phyloP scores from a whole-genome alignment of 2,888 invertebrate genomes.

The Himalopsyche kuldschensis region DNA sequence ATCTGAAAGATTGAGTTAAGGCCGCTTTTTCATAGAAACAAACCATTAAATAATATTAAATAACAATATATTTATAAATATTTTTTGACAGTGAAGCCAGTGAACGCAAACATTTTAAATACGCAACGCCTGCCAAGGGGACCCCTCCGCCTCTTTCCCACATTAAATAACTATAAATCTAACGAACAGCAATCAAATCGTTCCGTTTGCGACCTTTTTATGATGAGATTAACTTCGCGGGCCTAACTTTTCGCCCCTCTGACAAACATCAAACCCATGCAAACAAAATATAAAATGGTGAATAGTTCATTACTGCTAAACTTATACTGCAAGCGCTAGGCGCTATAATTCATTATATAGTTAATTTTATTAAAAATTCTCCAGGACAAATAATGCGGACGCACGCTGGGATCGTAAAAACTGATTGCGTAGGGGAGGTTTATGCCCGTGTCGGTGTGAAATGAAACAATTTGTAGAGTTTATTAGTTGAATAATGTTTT shows the following conservation, averaged over 20 bases:
- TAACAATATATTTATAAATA: too few relatives aligned
- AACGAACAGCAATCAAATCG: slow-evolving; percentile 18
- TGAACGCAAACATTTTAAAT: neutral
- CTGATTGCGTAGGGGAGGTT: slow-evolving; percentile 6
- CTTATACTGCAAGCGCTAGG: neutral
- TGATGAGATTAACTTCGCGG: slow-evolving; percentile 23
- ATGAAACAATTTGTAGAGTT: neutral
- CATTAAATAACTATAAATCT: slow-evolving; percentile 32
- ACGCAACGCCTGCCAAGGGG: neutral
- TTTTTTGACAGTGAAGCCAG: too few relatives aligned
- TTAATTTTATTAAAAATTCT: slow-evolving; percentile 34
- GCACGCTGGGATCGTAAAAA: slow-evolving; percentile 17
- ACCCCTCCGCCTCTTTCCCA: slow-evolving; percentile 17
- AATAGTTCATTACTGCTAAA: slow-evolving; percentile 29
- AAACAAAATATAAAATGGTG: neutral
- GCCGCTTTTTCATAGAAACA: too few relatives aligned
- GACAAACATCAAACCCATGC: slow-evolving; percentile 13
- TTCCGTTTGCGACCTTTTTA: slow-evolving; percentile 7
- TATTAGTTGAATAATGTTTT: too few relatives aligned
- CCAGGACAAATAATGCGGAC: slow-evolving; percentile 1
- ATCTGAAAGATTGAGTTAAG: too few relatives aligned
- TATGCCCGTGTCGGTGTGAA: neutral
- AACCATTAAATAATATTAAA: too few relatives aligned
- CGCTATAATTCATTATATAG: slow-evolving; percentile 27
- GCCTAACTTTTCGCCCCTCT: slow-evolving; percentile 5